Evolutionary conservation across 2,888 invertebrate genomes (phyloP), one percentile per base, ranked within the genome.

Genomic region (Petrophora chlorosata): DNA sequence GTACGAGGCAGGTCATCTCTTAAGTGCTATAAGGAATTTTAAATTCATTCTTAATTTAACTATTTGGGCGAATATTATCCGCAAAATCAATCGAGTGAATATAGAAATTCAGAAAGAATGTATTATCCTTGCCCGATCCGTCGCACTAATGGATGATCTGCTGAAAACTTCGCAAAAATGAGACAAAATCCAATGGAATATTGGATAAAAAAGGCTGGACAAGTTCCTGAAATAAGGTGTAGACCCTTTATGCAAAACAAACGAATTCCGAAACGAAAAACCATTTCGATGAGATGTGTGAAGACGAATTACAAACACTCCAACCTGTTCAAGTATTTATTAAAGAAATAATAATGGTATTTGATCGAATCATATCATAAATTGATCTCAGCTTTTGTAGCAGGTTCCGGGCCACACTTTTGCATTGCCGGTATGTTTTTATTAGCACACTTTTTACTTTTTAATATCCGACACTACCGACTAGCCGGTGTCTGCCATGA

Each of bases 211-310:
- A 54, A 57, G 29, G 54, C 54, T 54, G 30, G 30, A 35, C 45
- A 54, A 53, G 50, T 58, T 16, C 47, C 52, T 58, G 40, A 52
- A 38, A 17, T 3, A 19, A 33, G 47, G 46, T 34, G 46, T 51
- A 41, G 53, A 47, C 22, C 47, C 46, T 43, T 56, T 54, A 34
- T 46, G 44, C 46, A 41, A 53, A 44, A 48, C 32, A 28, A 12
- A 28, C 17, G 34, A 34, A 23, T 23, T 34, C 23, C 23, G 14
- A 53, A 53, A 50, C 49, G 54, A 59, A 61, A 53, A 61, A 56
- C 52, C 38, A 61, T 26, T 52, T 54, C 29, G 50, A 61, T 39
- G 55, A 60, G 50, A 58, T 52, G 49, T 58, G 52, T 50, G 60
- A 58, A 46, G 48, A 61, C 32, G 53, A 61, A 55, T 56, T 50